Evolutionary conservation across 2,888 invertebrate genomes (phyloP), one percentile per base, ranked within the genome.

Genomic region (Hyles lineata): DNA sequence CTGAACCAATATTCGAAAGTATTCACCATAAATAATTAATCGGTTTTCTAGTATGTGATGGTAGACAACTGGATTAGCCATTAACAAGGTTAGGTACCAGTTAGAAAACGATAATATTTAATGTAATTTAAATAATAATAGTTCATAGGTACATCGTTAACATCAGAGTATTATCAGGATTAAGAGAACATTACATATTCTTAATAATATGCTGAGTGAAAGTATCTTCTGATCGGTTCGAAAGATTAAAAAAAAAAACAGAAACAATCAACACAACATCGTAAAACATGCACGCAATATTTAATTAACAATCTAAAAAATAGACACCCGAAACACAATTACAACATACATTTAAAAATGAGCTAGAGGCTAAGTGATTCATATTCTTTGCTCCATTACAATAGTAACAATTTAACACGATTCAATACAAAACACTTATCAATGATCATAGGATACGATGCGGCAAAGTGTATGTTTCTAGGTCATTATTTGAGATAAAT

Each of bases 361-460:
- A 43, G 43, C 43, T 43, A 0, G 35, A 7, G 15, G 43, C 11
- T 11, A 15, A 43, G 43, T 15, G 43, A 11, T 43, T 15, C 0
- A 11, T 43, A 43, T 43, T 43, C 43, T 11, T 43, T 43, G 43
- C 11, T 60, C 25, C 25, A 5, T 9, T 60, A 35, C 43, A 63
- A 63, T 15, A 21, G 43, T 11, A 2, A 21, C 29, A 29, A 29
- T 29, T 29, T 29, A 29, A 29, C n/a, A 35, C 7, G 11, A 63
- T 21, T 15, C 43, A 43, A 63, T 6, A 63, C 63, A 43, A 35
- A 62, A 63, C 43, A 35, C 32, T 55, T 29, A 29, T 17, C 8
- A 17, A 71, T 55, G 32, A 55, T 55, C 62, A n/a, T 70, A 70
- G 52, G 6, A 55, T 32, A 29, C 21, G 52, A 63, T 63, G 62